Percentiles rank a stretch among this genome's conserved stretches.
These are phyloP conservation scores for Synanthedon vespiformis DNA, from an alignment of 2,888 invertebrate genomes.

Conservation along the genomic window DNA sequence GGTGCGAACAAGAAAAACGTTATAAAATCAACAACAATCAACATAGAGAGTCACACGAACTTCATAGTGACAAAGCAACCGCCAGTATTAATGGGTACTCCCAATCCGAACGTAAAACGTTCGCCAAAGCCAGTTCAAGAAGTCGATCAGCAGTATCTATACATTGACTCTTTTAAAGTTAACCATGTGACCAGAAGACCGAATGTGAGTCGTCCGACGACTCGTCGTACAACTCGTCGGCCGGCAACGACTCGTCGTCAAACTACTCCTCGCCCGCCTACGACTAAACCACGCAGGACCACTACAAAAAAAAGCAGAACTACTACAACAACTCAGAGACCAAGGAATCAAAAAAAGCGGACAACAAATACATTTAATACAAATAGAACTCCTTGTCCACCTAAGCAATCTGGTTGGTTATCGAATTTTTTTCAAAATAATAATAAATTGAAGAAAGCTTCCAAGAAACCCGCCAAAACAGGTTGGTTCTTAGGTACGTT, in stretches of 20 bases:
- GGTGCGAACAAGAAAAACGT: slow-evolving; percentile 39
- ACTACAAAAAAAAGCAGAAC: not conserved
- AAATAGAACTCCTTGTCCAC: slow-evolving; percentile 38
- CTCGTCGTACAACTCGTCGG: slow-evolving; percentile 21
- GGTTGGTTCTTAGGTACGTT: slow-evolving; percentile 55
- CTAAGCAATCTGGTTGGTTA: slow-evolving; percentile 40
- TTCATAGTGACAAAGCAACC: slow-evolving; percentile 48
- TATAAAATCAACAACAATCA: slow-evolving; percentile 54
- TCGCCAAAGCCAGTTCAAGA: slow-evolving; percentile 13
- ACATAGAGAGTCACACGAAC: slow-evolving; percentile 60
- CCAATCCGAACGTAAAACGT: not conserved
- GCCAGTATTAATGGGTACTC: slow-evolving; percentile 12
- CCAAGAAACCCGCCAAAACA: slow-evolving; percentile 39
- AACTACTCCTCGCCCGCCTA: slow-evolving; percentile 14
- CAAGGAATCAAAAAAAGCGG: slow-evolving; percentile 7
- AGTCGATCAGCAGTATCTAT: slow-evolving; percentile 13
- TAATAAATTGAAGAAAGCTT: slow-evolving; percentile 30
- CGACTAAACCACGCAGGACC: slow-evolving; percentile 15
- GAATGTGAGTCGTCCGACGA: slow-evolving; percentile 7
- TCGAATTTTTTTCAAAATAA: slow-evolving; percentile 40
- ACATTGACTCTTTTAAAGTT: slow-evolving; percentile 25
- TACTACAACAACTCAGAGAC: slow-evolving; percentile 32
- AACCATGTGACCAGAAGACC: slow-evolving; percentile 7
- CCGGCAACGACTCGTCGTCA: slow-evolving; percentile 14
- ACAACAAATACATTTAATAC: slow-evolving; percentile 1